Conservation (phyloP, 2,797 vertebrate genomes). For the Trachurus trachurus region DNA sequence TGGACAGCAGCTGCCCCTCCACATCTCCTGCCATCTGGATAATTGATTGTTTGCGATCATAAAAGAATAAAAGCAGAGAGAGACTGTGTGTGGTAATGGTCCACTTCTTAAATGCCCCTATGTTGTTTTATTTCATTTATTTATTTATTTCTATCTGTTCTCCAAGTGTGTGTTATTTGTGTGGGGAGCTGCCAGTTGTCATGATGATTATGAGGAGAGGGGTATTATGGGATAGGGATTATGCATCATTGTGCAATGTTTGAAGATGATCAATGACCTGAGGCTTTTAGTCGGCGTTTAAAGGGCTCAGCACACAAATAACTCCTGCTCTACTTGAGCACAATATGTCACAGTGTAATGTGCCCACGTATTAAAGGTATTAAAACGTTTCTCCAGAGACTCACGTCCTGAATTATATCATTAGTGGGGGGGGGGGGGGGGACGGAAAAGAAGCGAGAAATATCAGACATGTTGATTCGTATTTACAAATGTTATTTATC, state of each 20-base stretch:
- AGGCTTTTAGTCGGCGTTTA: conserved; percentile 60
- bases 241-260: conserved; percentile 72
- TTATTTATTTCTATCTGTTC: conserved; percentile 59
- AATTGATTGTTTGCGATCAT: conserved; percentile 84
- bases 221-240: conserved; percentile 75
- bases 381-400: background rate
- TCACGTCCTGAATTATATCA: background rate
- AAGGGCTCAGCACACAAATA: conserved; percentile 43
- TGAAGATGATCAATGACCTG: conserved; percentile 80
- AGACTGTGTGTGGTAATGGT: conserved; percentile 81
- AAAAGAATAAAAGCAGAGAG: conserved; percentile 74
- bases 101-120: conserved; percentile 78
- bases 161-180: conserved; percentile 70
- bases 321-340: conserved; percentile 30
- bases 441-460: background rate
- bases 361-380: conserved; percentile 7
- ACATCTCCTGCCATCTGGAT: conserved; percentile 83
- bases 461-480: too few relatives aligned
- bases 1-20: conserved; percentile 53
- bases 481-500: too few relatives aligned
- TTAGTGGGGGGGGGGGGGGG: background rate
- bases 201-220: conserved; percentile 79
- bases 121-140: conserved; percentile 67
- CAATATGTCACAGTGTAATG: conserved; percentile 9
- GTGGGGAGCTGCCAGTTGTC: conserved; percentile 68